A percentile compares a stretch with the other conserved stretches of the same genome.
Evolutionary conservation across 2,113 vertebrate species (phyloP).

Genomic region (Phocoena phocoena): DNA sequence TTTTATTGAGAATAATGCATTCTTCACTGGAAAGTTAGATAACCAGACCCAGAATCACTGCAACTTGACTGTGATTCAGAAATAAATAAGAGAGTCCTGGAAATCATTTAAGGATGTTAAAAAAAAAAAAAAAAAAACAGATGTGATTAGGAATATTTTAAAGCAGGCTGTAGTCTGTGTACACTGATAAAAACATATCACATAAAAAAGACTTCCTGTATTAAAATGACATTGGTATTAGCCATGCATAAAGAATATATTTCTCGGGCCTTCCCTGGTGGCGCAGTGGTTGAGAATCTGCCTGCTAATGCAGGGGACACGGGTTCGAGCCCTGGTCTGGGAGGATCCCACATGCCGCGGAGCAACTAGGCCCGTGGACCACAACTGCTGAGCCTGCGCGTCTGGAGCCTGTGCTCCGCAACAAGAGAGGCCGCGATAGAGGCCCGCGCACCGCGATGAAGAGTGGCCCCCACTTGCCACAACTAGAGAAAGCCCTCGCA

Average conservation of each 20-base stretch:
- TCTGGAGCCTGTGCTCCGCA: too few species aligned
- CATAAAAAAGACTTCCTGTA: not conserved
- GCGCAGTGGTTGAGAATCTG: too few species aligned
- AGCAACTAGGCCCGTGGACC: too few species aligned
- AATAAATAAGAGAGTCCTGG: constrained; percentile 1
- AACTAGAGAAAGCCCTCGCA: too few species aligned
- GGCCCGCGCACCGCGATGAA: too few species aligned
- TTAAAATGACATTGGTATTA: not conserved
- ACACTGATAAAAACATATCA: not conserved
- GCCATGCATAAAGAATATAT: not conserved
- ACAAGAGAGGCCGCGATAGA: too few species aligned
- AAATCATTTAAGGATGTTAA: not conserved
- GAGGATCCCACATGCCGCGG: too few species aligned
- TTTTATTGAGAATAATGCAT: constrained; percentile 13
- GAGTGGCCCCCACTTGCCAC: too few species aligned
- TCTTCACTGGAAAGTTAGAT: constrained; percentile 29
- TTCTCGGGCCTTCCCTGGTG: too few species aligned
- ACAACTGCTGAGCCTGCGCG: too few species aligned
- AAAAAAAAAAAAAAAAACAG: not conserved
- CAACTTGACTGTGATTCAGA: constrained; percentile 21
- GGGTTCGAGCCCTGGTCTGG: too few species aligned
- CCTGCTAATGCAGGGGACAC: too few species aligned
- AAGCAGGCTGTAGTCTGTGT: not conserved
- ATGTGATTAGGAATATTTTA: not conserved
- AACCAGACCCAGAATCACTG: not conserved